phyloP scores from a whole-genome alignment of 2,113 vertebrate genomes.

The Elanoides forficatus region DNA sequence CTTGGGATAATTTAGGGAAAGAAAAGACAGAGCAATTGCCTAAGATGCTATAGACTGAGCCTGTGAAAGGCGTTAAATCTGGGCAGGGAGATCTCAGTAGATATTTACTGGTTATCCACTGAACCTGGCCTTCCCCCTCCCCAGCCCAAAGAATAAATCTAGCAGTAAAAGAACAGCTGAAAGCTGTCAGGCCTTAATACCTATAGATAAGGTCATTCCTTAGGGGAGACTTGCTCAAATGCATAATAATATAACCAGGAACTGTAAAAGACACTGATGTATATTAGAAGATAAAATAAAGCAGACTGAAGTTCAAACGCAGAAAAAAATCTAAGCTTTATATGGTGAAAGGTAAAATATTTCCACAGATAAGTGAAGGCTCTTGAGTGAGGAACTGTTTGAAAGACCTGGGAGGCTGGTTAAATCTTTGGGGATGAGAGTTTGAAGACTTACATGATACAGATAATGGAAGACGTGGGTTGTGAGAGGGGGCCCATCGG shows the following conservation, averaged over 20 bases:
- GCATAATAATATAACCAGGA: slow-evolving; percentile 20
- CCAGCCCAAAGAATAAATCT: slow-evolving; percentile 14
- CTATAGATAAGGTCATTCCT: slow-evolving; percentile 39
- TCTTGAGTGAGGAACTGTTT: neutral
- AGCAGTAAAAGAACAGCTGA: slow-evolving; percentile 33
- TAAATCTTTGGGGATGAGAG: neutral
- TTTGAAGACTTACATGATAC: neutral
- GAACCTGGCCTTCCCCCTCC: neutral
- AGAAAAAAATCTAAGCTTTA: slow-evolving; percentile 13
- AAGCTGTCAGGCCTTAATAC: slow-evolving; percentile 40
- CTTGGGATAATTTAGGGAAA: neutral
- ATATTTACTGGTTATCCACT: neutral
- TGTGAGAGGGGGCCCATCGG: neutral
- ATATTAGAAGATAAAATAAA: slow-evolving; percentile 36
- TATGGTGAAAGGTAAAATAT: slow-evolving; percentile 14
- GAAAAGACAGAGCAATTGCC: neutral
- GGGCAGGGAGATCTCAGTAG: neutral
- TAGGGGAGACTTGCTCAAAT: slow-evolving; percentile 37
- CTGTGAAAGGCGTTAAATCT: neutral
- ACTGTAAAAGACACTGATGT: neutral
- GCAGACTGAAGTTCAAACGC: slow-evolving; percentile 7
- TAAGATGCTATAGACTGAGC: neutral
- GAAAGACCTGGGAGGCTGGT: neutral
- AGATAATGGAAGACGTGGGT: neutral
- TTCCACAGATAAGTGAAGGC: neutral